phyloP scores from a whole-genome alignment of 2,113 vertebrate species.

The Strix uralensis region DNA sequence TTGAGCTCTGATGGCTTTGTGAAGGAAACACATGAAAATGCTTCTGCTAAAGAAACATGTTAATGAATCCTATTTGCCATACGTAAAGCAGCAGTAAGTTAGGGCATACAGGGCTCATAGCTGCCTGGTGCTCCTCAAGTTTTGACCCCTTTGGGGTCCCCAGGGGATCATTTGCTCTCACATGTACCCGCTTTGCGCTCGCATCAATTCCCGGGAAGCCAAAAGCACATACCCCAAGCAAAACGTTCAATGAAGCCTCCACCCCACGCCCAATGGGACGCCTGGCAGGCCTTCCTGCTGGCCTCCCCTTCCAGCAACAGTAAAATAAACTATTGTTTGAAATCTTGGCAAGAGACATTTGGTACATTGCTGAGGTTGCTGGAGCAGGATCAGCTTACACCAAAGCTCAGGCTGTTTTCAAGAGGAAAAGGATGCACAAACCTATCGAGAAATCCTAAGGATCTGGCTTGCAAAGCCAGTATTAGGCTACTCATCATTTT shows the following conservation, averaged over 20 bases:
- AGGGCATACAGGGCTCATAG: neutral
- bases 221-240: neutral
- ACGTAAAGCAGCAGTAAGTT: neutral
- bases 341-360: neutral
- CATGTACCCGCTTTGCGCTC: neutral
- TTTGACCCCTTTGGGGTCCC: neutral
- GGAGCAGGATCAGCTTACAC: neutral
- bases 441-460: neutral
- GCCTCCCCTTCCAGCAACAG: slow-evolving; percentile 35
- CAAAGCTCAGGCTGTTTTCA: neutral
- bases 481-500: neutral
- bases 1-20: neutral
- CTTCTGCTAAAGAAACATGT: neutral
- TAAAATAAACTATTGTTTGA: slow-evolving; percentile 34
- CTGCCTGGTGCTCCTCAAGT: slow-evolving; percentile 6
- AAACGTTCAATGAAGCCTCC: neutral
- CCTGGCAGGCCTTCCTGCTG: slow-evolving; percentile 14
- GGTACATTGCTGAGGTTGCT: neutral
- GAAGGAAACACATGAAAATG: neutral
- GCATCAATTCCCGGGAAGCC: neutral
- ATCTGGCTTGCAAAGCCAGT: neutral
- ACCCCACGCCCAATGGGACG: neutral
- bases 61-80: neutral
- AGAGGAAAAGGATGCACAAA: neutral
- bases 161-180: neutral